Evolutionary conservation across 2,113 vertebrate genomes (phyloP).

Genomic region (Erythrocercus mccallii): DNA sequence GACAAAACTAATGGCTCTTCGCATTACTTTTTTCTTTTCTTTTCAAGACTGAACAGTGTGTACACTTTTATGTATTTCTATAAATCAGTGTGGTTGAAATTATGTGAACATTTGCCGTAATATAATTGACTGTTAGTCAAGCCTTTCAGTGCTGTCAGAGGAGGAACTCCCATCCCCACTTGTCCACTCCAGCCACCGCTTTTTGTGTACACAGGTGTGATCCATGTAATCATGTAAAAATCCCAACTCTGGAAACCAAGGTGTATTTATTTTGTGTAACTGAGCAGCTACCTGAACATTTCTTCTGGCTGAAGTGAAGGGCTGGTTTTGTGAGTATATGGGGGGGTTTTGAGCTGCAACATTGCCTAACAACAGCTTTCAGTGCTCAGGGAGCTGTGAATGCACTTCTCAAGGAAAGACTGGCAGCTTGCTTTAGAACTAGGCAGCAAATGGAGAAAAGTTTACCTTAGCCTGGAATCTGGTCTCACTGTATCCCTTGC

Average conservation of each 20-base stretch:
- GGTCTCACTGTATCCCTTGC: background rate
- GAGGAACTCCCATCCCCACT: background rate
- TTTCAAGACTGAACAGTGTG: background rate
- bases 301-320: background rate
- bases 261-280: background rate
- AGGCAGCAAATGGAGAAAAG: background rate
- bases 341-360: background rate
- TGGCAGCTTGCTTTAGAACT: background rate
- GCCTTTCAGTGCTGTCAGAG: background rate
- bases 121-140: background rate
- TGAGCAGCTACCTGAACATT: background rate
- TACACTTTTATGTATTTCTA: background rate
- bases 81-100: background rate
- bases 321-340: background rate
- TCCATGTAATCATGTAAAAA: background rate
- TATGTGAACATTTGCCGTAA: background rate
- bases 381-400: background rate
- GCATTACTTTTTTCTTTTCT: background rate
- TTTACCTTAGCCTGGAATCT: background rate
- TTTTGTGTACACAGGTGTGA: background rate
- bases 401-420: background rate
- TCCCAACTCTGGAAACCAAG: accelerated
- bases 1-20: background rate
- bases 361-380: background rate
- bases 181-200: background rate